Conservation (phyloP, 2,888 invertebrate genomes). For the Pristionchus exspectatus region DNA sequence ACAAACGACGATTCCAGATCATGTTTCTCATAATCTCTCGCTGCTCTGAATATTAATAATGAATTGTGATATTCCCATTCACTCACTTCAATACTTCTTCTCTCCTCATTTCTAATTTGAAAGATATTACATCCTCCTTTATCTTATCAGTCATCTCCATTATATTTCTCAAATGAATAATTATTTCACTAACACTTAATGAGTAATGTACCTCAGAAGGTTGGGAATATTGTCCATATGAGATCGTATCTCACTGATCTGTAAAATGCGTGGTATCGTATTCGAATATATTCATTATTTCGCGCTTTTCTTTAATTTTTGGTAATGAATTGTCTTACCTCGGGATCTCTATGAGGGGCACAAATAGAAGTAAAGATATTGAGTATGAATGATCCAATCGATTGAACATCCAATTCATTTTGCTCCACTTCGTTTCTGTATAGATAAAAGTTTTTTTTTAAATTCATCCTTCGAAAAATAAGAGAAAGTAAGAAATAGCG, state of each 20-base stretch:
- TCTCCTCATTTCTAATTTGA: constrained; percentile 26
- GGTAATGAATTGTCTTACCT: background rate
- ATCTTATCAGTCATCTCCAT: constrained; percentile 52
- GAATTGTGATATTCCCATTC: too few species aligned
- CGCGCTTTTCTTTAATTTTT: background rate
- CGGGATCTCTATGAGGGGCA: constrained; percentile 43
- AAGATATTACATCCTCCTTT: constrained; percentile 49
- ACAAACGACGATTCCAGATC: constrained; percentile 17
- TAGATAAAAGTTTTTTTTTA: background rate
- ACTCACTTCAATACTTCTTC: background rate
- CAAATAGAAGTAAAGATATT: background rate
- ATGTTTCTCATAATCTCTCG: constrained; percentile 32
- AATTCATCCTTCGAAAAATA: background rate
- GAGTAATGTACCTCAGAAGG: background rate
- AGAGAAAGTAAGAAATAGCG: background rate
- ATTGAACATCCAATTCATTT: background rate
- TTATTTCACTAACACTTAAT: background rate
- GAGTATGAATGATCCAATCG: constrained; percentile 29
- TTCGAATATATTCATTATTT: background rate
- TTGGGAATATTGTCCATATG: background rate
- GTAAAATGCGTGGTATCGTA: background rate
- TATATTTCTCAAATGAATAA: constrained; percentile 16
- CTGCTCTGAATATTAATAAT: background rate
- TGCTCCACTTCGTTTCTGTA: constrained; percentile 28
- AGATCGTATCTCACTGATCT: background rate